These are phyloP conservation scores for Acanthosepion lycidas DNA, from an alignment of 2,888 invertebrate genomes.

Conservation along the genomic window DNA sequence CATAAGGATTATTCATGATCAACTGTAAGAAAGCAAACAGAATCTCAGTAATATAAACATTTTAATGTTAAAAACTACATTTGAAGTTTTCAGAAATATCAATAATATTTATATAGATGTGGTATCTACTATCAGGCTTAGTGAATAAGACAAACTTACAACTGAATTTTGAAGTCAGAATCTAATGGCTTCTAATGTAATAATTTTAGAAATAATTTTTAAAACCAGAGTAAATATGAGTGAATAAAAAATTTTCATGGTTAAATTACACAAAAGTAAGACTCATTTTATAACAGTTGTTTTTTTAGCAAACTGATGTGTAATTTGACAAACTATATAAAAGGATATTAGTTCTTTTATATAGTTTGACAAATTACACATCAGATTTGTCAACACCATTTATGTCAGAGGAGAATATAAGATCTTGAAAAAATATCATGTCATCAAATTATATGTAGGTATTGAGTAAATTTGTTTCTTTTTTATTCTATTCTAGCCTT, in stretches of 20 bases:
- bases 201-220: background rate
- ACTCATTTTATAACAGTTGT: background rate
- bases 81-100: too few species aligned
- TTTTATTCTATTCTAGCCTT: too few species aligned
- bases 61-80: background rate
- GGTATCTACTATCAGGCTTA: too few species aligned
- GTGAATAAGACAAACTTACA: background rate
- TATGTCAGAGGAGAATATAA: too few species aligned
- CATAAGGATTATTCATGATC: conserved; percentile 76
- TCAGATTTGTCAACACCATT: too few species aligned
- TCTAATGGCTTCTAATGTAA: background rate
- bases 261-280: background rate
- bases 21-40: conserved; percentile 63
- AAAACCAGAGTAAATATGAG: background rate
- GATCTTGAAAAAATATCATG: too few species aligned
- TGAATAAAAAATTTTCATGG: background rate
- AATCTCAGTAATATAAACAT: background rate
- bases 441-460: too few species aligned
- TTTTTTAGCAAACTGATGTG: background rate
- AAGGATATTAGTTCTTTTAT: too few species aligned
- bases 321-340: background rate
- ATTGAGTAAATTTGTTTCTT: too few species aligned
- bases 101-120: too few species aligned
- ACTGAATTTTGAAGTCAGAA: background rate
- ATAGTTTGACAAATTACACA: too few species aligned